Evolutionary conservation across 2,888 invertebrate species (phyloP).

Genomic region (Linnaemya tessellans): DNA sequence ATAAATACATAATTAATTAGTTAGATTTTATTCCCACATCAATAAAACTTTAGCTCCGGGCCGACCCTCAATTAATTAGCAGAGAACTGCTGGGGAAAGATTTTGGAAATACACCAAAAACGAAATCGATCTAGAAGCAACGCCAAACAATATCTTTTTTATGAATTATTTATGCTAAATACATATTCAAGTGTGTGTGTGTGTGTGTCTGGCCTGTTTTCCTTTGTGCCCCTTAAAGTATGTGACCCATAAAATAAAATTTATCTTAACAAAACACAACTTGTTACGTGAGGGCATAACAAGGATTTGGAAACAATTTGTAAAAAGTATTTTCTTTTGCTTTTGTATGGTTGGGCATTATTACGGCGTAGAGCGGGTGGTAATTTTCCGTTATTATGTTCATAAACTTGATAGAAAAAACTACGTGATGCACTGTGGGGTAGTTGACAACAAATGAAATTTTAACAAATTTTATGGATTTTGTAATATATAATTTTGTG

Average conservation of each 20-base stretch:
- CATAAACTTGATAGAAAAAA: slow-evolving; percentile 12
- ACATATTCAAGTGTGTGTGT: neutral
- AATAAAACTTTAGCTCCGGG: too few relatives aligned
- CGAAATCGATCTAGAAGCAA: too few relatives aligned
- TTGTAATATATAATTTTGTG: too few relatives aligned
- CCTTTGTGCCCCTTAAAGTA: neutral
- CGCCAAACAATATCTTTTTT: too few relatives aligned
- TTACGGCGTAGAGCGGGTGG: neutral
- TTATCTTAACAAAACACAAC: slow-evolving; percentile 53
- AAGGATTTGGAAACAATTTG: slow-evolving; percentile 15
- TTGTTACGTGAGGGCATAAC: slow-evolving; percentile 9
- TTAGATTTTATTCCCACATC: too few relatives aligned
- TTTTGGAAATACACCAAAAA: too few relatives aligned
- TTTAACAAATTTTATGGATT: too few relatives aligned
- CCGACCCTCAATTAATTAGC: too few relatives aligned
- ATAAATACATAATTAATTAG: too few relatives aligned
- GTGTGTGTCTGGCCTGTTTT: neutral
- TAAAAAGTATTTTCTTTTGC: neutral
- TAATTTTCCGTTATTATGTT: neutral
- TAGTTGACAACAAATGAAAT: neutral
- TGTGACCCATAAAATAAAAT: neutral
- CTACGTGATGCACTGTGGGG: slow-evolving; percentile 1
- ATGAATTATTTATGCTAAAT: neutral
- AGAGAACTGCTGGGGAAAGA: too few relatives aligned
- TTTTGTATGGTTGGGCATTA: neutral